phyloP scores from a whole-genome alignment of 2,888 invertebrate genomes.

The Eudasyphora cyanicolor region DNA sequence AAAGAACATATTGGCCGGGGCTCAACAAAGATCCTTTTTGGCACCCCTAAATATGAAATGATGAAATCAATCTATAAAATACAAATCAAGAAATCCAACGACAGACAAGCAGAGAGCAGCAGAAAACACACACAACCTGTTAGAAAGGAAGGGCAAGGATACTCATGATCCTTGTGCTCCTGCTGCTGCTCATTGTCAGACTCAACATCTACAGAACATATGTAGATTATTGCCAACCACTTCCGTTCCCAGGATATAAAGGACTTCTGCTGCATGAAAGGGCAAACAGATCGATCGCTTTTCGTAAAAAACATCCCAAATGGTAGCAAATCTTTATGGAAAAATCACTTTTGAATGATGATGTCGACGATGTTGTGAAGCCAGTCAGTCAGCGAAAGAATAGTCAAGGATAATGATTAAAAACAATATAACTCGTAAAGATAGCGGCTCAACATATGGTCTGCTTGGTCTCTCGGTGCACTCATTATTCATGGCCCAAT shows the following conservation, averaged over 20 bases:
- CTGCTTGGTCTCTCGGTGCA: background rate
- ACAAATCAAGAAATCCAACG: slow-evolving; percentile 29
- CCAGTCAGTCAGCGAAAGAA: slow-evolving; percentile 15
- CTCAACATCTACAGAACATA: slow-evolving; percentile 42
- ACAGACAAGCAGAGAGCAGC: slow-evolving; percentile 1
- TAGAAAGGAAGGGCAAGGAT: background rate
- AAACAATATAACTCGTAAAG: slow-evolving; percentile 19
- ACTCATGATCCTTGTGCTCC: background rate
- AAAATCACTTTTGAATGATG: slow-evolving; percentile 17
- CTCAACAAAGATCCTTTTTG: background rate
- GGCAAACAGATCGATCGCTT: background rate
- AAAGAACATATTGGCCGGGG: slow-evolving; percentile 30
- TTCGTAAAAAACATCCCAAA: background rate
- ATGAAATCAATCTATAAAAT: slow-evolving; percentile 11
- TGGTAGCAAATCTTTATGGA: slow-evolving; percentile 28
- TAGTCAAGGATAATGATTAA: slow-evolving; percentile 37
- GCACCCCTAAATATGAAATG: slow-evolving; percentile 18
- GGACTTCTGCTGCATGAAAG: background rate
- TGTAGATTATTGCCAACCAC: slow-evolving; percentile 60
- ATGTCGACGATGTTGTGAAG: background rate
- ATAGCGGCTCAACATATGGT: slow-evolving; percentile 56
- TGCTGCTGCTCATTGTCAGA: background rate
- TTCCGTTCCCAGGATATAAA: slow-evolving; percentile 63
- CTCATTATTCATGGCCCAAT: background rate
- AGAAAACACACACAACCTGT: slow-evolving; percentile 50